phyloP scores from a whole-genome alignment of 2,797 vertebrate genomes.

The Squalus acanthias region DNA sequence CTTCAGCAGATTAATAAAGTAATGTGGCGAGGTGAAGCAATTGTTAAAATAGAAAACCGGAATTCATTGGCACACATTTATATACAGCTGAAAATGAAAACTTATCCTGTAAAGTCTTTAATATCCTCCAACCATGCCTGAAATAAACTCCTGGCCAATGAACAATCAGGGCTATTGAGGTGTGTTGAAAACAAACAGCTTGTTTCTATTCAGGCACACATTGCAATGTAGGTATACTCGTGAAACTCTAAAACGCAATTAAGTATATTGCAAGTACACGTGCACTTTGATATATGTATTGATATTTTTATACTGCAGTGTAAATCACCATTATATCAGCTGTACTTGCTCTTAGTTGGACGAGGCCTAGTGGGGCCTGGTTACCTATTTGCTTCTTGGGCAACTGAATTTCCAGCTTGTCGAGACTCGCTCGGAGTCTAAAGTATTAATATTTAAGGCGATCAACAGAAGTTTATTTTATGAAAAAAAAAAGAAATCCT shows the following conservation, averaged over 20 bases:
- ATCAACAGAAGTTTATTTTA: background rate
- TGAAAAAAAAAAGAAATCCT: background rate
- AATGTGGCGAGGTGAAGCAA: background rate
- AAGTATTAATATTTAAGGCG: background rate
- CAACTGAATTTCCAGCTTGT: background rate
- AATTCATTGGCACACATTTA: background rate
- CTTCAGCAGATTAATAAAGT: slow-evolving; percentile 19
- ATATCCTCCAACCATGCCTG: slow-evolving; percentile 4
- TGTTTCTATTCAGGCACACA: background rate
- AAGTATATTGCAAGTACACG: background rate
- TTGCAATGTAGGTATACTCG: background rate
- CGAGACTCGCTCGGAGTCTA: background rate
- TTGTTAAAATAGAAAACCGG: slow-evolving; percentile 13
- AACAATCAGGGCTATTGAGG: background rate
- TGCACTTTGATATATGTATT: background rate
- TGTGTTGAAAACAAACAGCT: background rate
- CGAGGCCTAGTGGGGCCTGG: background rate
- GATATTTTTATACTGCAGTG: background rate
- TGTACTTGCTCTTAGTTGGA: background rate
- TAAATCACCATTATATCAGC: background rate
- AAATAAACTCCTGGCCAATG: slow-evolving; percentile 2
- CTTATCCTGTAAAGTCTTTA: background rate
- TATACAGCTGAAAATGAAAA: background rate
- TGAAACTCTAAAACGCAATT: background rate
- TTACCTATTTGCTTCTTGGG: background rate